phyloP scores from a whole-genome alignment of 2,797 vertebrate genomes.

The Pangasius sanitwongsei region DNA sequence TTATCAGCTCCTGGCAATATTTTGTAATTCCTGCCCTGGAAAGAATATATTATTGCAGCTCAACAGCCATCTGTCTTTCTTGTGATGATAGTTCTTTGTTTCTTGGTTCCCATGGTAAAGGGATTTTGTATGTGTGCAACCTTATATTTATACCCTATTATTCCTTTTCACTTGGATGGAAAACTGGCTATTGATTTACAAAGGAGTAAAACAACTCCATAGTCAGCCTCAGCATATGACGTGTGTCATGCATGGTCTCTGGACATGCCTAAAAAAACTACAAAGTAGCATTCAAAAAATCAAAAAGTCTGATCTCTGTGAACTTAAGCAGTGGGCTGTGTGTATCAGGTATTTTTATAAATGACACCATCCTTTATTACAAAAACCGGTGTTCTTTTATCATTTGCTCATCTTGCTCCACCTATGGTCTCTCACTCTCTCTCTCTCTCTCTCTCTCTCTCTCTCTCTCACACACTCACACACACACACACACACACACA shows the following conservation, averaged over 20 bases:
- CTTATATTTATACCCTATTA: neutral
- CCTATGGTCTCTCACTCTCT: neutral
- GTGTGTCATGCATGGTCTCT: no score
- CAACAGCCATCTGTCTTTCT: neutral
- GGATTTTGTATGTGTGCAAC: neutral
- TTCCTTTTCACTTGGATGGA: neutral
- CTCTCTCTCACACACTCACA: neutral
- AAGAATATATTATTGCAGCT: no score
- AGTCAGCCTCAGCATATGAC: neutral
- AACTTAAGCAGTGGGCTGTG: constrained; percentile 72
- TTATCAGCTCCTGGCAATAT: neutral
- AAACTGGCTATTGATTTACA: no score
- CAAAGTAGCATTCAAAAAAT: neutral
- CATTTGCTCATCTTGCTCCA: constrained; percentile 18
- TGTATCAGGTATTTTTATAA: constrained; percentile 72
- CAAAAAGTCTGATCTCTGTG: constrained; percentile 66
- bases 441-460: no score
- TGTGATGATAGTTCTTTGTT: neutral
- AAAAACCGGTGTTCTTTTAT: constrained; percentile 46
- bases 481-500: neutral
- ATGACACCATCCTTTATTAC: constrained; percentile 74
- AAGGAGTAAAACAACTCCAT: no score
- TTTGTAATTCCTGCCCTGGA: no score
- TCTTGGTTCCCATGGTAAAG: neutral
- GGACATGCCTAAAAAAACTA: no score